phyloP scores from a whole-genome alignment of 1,140 invertebrate species.

The Tetraneura akinire region DNA sequence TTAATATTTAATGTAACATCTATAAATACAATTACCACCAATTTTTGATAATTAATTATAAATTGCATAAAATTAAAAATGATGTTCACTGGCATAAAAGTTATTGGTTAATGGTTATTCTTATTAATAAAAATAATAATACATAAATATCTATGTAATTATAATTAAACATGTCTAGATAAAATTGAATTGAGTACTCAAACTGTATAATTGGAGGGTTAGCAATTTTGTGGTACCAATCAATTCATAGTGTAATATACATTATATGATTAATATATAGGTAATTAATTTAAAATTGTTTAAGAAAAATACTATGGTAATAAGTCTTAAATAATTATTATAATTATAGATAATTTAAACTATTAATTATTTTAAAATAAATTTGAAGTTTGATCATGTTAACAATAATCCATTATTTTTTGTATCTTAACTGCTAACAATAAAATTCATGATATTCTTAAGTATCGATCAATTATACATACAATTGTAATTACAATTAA shows the following conservation, averaged over 20 bases:
- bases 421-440: slow-evolving; percentile 14
- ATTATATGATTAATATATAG: slow-evolving; percentile 28
- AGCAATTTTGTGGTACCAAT: slow-evolving; percentile 48
- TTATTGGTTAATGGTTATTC: too few relatives aligned
- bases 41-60: too few relatives aligned
- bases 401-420: too few relatives aligned
- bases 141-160: not conserved
- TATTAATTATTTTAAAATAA: too few relatives aligned
- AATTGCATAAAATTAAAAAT: too few relatives aligned
- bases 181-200: slow-evolving; percentile 40
- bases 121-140: too few relatives aligned
- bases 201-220: slow-evolving; percentile 42
- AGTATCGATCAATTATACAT: slow-evolving; percentile 41
- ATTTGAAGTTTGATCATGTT: slow-evolving; percentile 37
- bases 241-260: slow-evolving; percentile 30
- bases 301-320: not conserved
- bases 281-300: not conserved
- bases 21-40: too few relatives aligned
- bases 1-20: too few relatives aligned
- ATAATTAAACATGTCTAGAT: slow-evolving; percentile 18
- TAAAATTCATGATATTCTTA: slow-evolving; percentile 4
- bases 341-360: too few relatives aligned
- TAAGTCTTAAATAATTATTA: not conserved
- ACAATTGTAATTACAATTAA: too few relatives aligned
- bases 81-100: too few relatives aligned